Base-by-base conservation (phyloP, 30 jellyfish, hydroid and myxozoan species). In the Mastigias papua region DNA sequence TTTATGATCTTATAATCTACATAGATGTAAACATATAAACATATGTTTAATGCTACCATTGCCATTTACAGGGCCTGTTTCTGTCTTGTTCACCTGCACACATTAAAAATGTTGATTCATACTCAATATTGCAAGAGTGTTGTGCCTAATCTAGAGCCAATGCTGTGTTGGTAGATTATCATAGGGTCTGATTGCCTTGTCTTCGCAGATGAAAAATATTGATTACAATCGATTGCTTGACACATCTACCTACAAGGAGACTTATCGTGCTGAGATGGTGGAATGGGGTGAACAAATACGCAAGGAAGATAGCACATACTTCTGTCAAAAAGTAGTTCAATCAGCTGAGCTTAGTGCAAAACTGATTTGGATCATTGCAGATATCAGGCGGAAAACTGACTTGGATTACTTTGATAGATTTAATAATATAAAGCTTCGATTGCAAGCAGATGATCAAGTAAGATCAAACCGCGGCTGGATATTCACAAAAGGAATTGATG, bases 251-350 rank as follows among this genome's bases (percentile, higher is more conserved):
- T 93, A 93, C 80, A 93, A 93, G 34, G 98, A 93, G 61, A 33
- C 17, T 50, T 57, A 80, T 49, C 79, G 98, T 28, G 20, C 48
- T 34, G 93, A 85, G 32, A 93, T 93, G 98, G 93, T 93, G 64
- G 34, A 33, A 21, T 93, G 98, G 98, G 94, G 96, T 20, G 96
- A 93, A 75, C 86, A 89, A 64, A 87, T 54, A 34, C 86, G 98
- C 9, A 57, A 61, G 37, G n/a, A 28, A 0, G 97, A 93, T 60
- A 84, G 88, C 0, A 75, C 71, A 13, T 73, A 81, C 35, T 93
- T 93, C 60, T 93, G 98, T 70, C 72, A 46, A 31, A 69, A 78
- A 32, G 88, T 70, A 6, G 80, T 78, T 37, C 73, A 83, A 10
- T n/a, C 78, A 5, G 97, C 92, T 15, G 16, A 13, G 33, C 71